These are phyloP conservation scores for Tauraco erythrolophus DNA, from an alignment of 2,113 vertebrate species.

Conservation along the genomic window DNA sequence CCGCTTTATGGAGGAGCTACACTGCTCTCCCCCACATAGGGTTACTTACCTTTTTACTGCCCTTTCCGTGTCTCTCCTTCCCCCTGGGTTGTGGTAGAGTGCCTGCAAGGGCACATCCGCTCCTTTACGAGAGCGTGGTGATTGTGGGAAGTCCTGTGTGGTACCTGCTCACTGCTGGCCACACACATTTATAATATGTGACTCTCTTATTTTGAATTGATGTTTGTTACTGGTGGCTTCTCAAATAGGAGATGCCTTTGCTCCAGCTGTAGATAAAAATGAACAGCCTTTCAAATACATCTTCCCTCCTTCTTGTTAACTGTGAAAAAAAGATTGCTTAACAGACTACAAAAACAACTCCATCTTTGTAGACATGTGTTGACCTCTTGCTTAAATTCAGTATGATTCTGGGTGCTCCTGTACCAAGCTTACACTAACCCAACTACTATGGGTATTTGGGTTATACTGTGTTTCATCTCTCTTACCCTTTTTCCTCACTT, in stretches of 20 bases:
- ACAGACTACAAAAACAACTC: neutral
- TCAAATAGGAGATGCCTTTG: neutral
- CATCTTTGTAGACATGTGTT: neutral
- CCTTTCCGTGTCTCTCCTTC: neutral
- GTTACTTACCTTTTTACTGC: neutral
- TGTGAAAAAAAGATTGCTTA: neutral
- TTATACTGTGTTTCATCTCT: neutral
- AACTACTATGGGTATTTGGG: neutral
- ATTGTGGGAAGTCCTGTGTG: neutral
- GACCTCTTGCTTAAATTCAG: neutral
- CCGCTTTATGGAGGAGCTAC: neutral
- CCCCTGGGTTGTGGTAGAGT: neutral
- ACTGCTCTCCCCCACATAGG: neutral
- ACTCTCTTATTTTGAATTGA: neutral
- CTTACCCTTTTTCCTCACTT: neutral
- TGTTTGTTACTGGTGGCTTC: neutral
- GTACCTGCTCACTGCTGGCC: neutral
- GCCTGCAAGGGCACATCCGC: neutral
- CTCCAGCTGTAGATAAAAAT: neutral
- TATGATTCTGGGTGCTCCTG: neutral
- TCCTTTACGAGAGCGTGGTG: neutral
- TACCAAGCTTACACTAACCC: neutral
- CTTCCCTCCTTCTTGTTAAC: neutral
- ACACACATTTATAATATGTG: neutral
- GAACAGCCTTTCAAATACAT: neutral